Evolutionary conservation across 2,113 vertebrate genomes (phyloP).

Genomic region (Cyprinodon brontotheroides): DNA sequence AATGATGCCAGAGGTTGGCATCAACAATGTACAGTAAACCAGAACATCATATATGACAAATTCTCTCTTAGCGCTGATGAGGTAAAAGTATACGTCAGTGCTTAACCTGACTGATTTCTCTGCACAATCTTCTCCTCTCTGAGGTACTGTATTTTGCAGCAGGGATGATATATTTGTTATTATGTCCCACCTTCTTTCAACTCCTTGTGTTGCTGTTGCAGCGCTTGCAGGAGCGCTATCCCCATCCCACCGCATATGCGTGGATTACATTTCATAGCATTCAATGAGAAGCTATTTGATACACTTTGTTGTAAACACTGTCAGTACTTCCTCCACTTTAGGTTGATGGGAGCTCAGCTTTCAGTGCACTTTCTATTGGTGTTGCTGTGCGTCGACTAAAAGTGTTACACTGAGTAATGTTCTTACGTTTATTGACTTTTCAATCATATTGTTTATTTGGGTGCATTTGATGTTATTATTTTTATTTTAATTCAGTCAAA

Average conservation of each 20-base stretch:
- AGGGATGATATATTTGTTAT: neutral
- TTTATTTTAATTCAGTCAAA: neutral
- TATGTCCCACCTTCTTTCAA: neutral
- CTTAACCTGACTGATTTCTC: neutral
- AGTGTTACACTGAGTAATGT: neutral
- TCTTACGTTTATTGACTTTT: neutral
- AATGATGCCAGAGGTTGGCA: neutral
- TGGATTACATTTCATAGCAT: conserved; percentile 35
- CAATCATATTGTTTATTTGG: neutral
- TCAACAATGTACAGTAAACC: too few relatives aligned
- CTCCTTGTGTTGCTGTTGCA: conserved; percentile 3
- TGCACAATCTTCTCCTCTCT: conserved; percentile 12
- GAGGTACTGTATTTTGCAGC: conserved; percentile 12
- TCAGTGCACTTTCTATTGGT: neutral
- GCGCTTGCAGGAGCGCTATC: conserved; percentile 8
- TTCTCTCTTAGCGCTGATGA: neutral
- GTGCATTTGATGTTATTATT: neutral
- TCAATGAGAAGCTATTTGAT: conserved; percentile 35
- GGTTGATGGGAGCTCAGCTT: conserved; percentile 12
- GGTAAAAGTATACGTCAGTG: too few relatives aligned
- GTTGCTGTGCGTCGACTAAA: neutral
- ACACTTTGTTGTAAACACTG: conserved; percentile 17
- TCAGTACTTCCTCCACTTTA: conserved; percentile 26
- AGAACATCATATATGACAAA: neutral
- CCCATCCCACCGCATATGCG: neutral